Percentiles rank a stretch among this genome's conserved stretches.
These are phyloP conservation scores for Patella ulyssiponensis DNA, from an alignment of 2,888 invertebrate genomes.

Conservation along the genomic window DNA sequence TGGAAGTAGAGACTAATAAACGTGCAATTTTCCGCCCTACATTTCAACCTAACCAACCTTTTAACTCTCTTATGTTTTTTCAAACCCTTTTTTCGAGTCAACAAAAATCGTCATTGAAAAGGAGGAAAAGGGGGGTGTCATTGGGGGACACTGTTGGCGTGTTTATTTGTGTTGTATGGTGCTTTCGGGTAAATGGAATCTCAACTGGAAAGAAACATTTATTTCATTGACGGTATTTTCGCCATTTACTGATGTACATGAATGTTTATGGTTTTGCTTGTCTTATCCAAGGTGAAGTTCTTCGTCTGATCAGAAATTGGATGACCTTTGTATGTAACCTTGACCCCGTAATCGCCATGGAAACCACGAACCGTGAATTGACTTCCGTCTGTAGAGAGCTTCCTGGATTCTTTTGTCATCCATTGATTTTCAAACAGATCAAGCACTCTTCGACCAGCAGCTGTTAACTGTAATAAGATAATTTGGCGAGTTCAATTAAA, in stretches of 20 bases:
- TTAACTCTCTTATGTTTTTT: too few relatives aligned
- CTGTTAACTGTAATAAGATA: constrained; percentile 12
- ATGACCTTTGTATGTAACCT: constrained; percentile 24
- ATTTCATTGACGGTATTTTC: too few relatives aligned
- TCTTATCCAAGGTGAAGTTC: constrained; percentile 1
- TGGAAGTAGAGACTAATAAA: too few relatives aligned
- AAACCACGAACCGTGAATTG: constrained; percentile 24
- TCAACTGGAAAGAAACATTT: too few relatives aligned
- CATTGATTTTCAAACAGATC: constrained; percentile 28
- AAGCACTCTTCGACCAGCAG: constrained; percentile 20
- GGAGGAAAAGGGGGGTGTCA: too few relatives aligned
- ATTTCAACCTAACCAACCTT: too few relatives aligned
- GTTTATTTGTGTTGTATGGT: too few relatives aligned
- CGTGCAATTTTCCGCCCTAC: too few relatives aligned
- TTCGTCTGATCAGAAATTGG: background rate
- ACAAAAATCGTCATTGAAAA: too few relatives aligned
- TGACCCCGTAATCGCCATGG: constrained; percentile 29
- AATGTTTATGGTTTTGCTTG: background rate
- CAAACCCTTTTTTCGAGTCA: too few relatives aligned
- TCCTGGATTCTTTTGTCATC: constrained; percentile 33
- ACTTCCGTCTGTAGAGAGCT: background rate
- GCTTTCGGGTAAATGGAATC: too few relatives aligned
- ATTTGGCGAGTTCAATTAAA: background rate
- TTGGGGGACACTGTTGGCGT: too few relatives aligned
- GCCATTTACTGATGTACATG: constrained; percentile 7